phyloP scores from a whole-genome alignment of 30 jellyfish, hydroid and myxozoan species.

The Nemopilema nomurai region DNA sequence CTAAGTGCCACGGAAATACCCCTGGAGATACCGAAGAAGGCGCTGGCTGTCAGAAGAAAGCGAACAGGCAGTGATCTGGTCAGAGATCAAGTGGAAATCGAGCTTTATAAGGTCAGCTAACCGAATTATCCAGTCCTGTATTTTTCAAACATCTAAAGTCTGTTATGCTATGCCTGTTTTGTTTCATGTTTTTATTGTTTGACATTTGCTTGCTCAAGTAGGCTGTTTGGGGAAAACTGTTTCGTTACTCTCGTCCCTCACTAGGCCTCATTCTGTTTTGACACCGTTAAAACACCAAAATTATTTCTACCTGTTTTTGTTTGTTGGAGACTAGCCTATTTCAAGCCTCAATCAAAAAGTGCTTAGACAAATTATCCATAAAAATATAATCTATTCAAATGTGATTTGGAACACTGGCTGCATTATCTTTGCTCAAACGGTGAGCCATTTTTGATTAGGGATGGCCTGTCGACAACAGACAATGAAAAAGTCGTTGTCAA shows the following conservation, averaged over 20 bases:
- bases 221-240: too few species aligned
- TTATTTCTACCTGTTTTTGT: too few species aligned
- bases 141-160: neutral
- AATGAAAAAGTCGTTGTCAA: constrained; percentile 37
- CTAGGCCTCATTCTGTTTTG: too few species aligned
- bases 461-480: constrained; percentile 1
- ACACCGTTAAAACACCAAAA: too few species aligned
- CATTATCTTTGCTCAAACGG: neutral
- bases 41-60: constrained; percentile 63
- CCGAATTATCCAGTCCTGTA: neutral
- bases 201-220: neutral
- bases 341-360: neutral
- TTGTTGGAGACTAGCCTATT: neutral
- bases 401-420: neutral
- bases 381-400: neutral
- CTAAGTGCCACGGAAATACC: constrained; percentile 56
- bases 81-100: constrained; percentile 67
- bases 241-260: too few species aligned
- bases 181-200: neutral
- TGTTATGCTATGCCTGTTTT: neutral
- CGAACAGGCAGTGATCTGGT: constrained; percentile 66
- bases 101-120: constrained; percentile 49
- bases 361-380: neutral
- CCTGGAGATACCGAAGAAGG: constrained; percentile 66
- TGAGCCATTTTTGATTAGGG: constrained; percentile 10